Evolutionary conservation across 2,888 invertebrate species (phyloP), one percentile per base, ranked within the genome.

Genomic region (Incurvaria masculella): DNA sequence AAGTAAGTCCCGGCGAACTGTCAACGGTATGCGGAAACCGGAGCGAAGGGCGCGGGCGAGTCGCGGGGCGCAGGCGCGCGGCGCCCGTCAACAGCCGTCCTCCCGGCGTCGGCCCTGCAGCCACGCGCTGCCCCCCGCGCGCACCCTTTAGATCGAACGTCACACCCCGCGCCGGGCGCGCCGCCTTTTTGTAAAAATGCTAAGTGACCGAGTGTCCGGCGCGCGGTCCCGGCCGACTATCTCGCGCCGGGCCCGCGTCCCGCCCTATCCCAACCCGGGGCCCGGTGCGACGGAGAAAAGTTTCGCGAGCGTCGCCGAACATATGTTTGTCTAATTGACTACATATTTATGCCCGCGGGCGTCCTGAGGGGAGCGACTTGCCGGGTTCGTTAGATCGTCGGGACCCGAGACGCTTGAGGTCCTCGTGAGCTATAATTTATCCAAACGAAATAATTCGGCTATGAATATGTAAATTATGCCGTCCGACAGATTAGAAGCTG

Each of bases 1-100:
- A 79, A 75, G 71, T 73, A 70, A 69, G 71, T 69, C 72, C 72
- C 68, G 72, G 74, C 71, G 79, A 79, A 82, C 82, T 82, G 82
- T 82, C 82, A 81, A 78, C 79, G 80, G 70, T 70, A 70, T 76
- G 73, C 75, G 82, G 81, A 82, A 81, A 76, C 74, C 69, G 74
- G 81, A 80, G 80, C 81, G 65, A 66, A 61, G 41, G 72, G 71
- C 68, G 58, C 54, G 55, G 69, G 66, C 64, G 52, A 54, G 57
- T 55, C 61, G 57, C 59, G 64, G 57, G 55, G 69, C 80, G 79
- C 79, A 72, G 60, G 80, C 80, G 80, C 70, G 72, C 60, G 65
- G 68, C 74, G 79, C 79, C 80, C 79, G 76, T 78, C 72, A 78
- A 78, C 78, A 78, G 78, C 75, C 72, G 69, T 71, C 71, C 68